Evolutionary conservation across 2,888 invertebrate genomes (phyloP).

Genomic region (Trachelus troglodyta): DNA sequence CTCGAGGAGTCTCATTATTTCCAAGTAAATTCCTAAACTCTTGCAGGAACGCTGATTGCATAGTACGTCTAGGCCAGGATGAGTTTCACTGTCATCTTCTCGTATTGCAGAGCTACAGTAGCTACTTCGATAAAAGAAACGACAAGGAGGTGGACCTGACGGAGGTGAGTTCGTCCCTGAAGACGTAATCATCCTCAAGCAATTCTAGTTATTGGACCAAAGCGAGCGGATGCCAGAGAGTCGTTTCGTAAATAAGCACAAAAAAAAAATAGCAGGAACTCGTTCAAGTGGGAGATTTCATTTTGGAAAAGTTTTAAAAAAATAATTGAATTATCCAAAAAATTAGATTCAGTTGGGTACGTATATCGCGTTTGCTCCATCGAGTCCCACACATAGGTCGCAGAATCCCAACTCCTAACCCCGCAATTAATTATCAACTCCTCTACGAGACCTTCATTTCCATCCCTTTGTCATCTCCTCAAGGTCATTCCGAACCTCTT

Average conservation of each 20-base stretch:
- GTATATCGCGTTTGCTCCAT: background rate
- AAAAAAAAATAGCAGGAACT: background rate
- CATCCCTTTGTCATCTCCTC: background rate
- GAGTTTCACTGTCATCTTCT: constrained; percentile 78
- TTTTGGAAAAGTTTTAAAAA: background rate
- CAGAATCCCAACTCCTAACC: background rate
- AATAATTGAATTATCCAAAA: background rate
- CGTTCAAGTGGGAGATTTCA: background rate
- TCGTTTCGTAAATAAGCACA: background rate
- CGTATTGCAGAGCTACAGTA: constrained; percentile 77
- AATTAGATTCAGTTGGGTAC: background rate
- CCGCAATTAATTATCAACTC: background rate
- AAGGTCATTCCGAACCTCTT: background rate
- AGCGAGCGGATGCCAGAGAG: background rate
- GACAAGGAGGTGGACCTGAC: constrained; percentile 56
- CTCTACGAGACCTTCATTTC: background rate
- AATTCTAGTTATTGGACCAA: background rate
- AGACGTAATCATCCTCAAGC: background rate
- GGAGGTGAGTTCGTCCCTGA: constrained; percentile 43
- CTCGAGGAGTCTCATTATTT: background rate
- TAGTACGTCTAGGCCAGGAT: constrained; percentile 74
- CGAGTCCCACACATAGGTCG: background rate
- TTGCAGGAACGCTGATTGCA: constrained; percentile 76
- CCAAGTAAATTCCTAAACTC: constrained; percentile 23
- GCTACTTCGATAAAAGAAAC: constrained; percentile 71